Evolutionary conservation across 2,113 vertebrate species (phyloP), one percentile per base, ranked within the genome.

Genomic region (Takifugu flavidus): DNA sequence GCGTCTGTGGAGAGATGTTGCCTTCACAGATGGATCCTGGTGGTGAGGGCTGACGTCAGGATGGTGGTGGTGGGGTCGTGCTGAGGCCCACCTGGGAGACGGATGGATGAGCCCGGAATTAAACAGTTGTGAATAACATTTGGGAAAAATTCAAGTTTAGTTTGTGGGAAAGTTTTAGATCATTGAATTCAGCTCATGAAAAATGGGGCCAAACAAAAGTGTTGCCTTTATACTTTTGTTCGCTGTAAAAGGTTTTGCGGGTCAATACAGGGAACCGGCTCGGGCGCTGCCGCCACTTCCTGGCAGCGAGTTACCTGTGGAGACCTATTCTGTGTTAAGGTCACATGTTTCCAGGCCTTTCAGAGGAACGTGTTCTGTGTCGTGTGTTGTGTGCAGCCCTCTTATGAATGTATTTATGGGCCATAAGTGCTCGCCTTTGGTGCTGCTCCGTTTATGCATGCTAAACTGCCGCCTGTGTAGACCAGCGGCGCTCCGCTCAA

Each of bases 321-420:
- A 56, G 53, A 26, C 49, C 8, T 59, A 34, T 25, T 55, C 34
- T 49, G 15, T 49, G 57, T 62, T 69, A 73, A 82, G 76, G 78
- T 82, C 78, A 76, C 55, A 34, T 31, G 46, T 2, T 53, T 42
- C 26, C 34, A 6, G 25, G 10, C 25, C 11, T 10, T 15, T 34
- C 8, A 6, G 2, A 13, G 46, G 20, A 20, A 42, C 15, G 15
- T 29, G 29, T 15, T 15, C 13, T 27, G 31, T 7, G 6, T 50
- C 25, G 26, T 1, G 6, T 13, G n/a, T 53, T 15, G 10, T 56
- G 25, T 49, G 49, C 54, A 42, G 69, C 14, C 56, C 52, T 31
- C 53, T 62, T 70, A 80, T 80, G 65, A 79, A 83, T 86, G 57
- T 51, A 67, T 80, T 68, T 78, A 72, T 62, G 54, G 2, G n/a